Percentiles rank a stretch among this genome's conserved stretches.
Evolutionary conservation across 1,140 invertebrate species (phyloP).

Genomic region (Diabrotica virgifera): DNA sequence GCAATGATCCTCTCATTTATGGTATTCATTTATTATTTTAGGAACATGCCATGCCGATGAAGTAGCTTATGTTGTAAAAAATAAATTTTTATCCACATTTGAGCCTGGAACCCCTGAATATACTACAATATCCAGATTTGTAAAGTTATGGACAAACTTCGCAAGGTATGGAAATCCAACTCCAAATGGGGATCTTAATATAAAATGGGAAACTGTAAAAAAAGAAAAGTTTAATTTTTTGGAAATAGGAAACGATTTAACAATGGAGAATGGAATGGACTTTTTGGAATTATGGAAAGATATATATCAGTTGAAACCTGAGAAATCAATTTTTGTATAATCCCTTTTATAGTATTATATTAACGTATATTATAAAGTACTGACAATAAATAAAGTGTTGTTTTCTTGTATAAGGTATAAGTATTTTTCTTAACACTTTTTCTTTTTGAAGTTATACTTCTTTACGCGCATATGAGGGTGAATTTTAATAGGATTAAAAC

Average conservation of each 20-base stretch:
- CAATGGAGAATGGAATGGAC: constrained; percentile 17
- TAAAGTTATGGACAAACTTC: constrained; percentile 52
- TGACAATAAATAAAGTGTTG: too few species aligned
- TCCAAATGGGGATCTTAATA: constrained; percentile 30
- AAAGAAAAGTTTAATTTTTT: constrained; percentile 27
- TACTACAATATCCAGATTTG: constrained; percentile 42
- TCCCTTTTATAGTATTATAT: too few species aligned
- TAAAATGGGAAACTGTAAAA: constrained; percentile 30
- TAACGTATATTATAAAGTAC: too few species aligned
- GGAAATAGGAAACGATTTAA: constrained; percentile 14
- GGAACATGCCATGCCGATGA: constrained; percentile 63
- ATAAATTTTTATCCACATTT: neutral
- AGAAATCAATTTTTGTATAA: too few species aligned
- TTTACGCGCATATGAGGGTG: too few species aligned
- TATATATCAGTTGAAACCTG: constrained; percentile 11
- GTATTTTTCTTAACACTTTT: too few species aligned
- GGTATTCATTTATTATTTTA: constrained; percentile 27
- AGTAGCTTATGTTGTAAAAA: constrained; percentile 32
- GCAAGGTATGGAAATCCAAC: constrained; percentile 50
- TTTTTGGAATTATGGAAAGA: constrained; percentile 24
- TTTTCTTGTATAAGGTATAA: too few species aligned
- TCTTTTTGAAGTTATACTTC: too few species aligned
- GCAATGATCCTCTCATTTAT: too few species aligned
- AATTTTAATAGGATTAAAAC: too few species aligned
- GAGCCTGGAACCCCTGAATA: constrained; percentile 20